A percentile compares a stretch with the other conserved stretches of the same genome.
Evolutionary conservation across 2,888 invertebrate genomes (phyloP).

Genomic region (Tholera decimalis): DNA sequence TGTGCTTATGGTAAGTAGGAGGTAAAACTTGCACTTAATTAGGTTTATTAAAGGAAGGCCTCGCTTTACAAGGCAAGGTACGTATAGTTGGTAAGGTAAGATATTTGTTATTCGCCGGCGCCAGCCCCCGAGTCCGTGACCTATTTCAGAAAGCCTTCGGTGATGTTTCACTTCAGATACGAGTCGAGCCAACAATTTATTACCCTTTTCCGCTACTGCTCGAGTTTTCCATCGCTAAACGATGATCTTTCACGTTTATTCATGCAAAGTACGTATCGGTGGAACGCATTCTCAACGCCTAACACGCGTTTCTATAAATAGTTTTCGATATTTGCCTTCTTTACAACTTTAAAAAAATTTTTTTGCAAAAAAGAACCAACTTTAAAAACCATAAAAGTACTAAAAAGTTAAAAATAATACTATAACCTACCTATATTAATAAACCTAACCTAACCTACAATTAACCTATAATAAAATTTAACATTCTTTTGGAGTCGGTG

Average conservation of each 20-base stretch:
- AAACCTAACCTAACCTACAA: too few species aligned
- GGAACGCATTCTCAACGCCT: constrained; percentile 18
- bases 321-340: neutral
- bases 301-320: constrained; percentile 20
- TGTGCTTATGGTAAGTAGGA: constrained; percentile 20
- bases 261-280: constrained; percentile 32
- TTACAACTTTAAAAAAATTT: too few species aligned
- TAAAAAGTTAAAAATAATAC: too few species aligned
- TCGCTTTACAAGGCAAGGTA: constrained; percentile 43
- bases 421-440: too few species aligned
- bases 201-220: constrained; percentile 62
- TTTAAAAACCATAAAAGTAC: too few species aligned
- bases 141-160: constrained; percentile 78
- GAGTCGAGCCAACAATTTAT: constrained; percentile 75
- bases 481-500: too few species aligned
- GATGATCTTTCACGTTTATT: constrained; percentile 48
- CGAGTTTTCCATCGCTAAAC: constrained; percentile 57
- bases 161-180: constrained; percentile 79
- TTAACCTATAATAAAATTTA: too few species aligned
- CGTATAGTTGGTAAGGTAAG: constrained; percentile 47
- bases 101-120: constrained; percentile 71
- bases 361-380: too few species aligned
- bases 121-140: constrained; percentile 77
- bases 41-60: constrained; percentile 54
- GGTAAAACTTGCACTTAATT: constrained; percentile 39